Conservation (phyloP, 2,888 invertebrate species). For the Mesochorus sp. region DNA sequence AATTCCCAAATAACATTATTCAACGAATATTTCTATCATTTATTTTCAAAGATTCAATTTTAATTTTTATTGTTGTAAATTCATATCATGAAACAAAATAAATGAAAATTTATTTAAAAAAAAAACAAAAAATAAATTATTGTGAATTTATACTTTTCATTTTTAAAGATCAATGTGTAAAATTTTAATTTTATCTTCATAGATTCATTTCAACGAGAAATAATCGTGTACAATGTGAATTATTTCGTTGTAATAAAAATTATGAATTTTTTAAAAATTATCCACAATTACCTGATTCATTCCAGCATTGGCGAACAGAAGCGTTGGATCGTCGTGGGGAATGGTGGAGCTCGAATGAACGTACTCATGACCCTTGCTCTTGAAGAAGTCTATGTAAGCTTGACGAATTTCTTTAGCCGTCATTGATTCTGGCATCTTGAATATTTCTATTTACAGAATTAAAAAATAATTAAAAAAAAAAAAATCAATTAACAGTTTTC, state of each 20-base stretch:
- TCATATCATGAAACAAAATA: too few species aligned
- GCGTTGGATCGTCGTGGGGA: conserved; percentile 98
- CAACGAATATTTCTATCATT: too few species aligned
- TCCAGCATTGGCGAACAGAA: conserved; percentile 98
- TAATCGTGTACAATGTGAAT: background rate
- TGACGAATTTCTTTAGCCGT: conserved; percentile 92
- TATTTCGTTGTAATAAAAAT: too few species aligned
- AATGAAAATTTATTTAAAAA: background rate
- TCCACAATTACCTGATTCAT: conserved; percentile 94
- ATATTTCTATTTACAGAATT: background rate
- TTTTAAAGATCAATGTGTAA: background rate
- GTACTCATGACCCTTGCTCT: conserved; percentile 93
- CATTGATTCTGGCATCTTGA: conserved; percentile 84
- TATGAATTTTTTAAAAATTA: conserved; percentile 2
- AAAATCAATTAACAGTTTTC: background rate
- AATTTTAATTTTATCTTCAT: background rate
- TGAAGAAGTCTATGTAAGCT: conserved; percentile 95
- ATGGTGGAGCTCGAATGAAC: conserved; percentile 99
- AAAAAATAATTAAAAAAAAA: background rate
- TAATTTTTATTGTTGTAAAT: background rate
- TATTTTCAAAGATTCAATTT: background rate
- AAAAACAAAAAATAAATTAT: background rate
- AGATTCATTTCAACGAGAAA: background rate
- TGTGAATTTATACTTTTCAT: too few species aligned
- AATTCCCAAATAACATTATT: background rate